Conservation (phyloP, 2,113 vertebrate genomes). For the Propithecus coquereli region DNA sequence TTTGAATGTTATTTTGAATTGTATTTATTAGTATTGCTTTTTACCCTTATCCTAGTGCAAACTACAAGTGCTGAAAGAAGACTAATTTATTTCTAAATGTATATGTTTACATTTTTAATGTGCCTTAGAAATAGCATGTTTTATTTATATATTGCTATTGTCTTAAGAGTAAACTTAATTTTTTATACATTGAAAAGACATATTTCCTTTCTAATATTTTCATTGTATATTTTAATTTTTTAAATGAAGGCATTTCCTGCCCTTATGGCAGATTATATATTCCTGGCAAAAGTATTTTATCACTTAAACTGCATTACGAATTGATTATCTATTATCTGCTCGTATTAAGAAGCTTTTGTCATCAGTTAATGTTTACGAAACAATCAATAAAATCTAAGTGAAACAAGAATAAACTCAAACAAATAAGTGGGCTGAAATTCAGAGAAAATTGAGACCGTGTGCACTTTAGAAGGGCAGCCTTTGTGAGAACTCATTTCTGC, state of each 20-base stretch:
- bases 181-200: not conserved
- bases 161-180: conserved; percentile 24
- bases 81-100: not conserved
- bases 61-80: not conserved
- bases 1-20: conserved; percentile 28
- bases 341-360: conserved; percentile 61
- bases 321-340: conserved; percentile 61
- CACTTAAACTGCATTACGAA: conserved; percentile 47
- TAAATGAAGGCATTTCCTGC: conserved; percentile 29
- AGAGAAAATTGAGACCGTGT: conserved; percentile 37
- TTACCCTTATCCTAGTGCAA: not conserved
- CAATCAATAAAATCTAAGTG: conserved; percentile 69
- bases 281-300: conserved; percentile 56
- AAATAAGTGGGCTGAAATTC: conserved; percentile 49
- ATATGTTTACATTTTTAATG: not conserved
- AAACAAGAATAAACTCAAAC: conserved; percentile 56
- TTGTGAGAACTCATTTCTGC: conserved; percentile 13
- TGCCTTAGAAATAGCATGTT: conserved; percentile 8
- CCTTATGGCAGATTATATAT: conserved; percentile 15
- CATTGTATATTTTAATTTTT: conserved; percentile 32
- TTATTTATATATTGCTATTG: conserved; percentile 27
- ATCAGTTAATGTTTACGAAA: conserved; percentile 54
- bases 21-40: not conserved
- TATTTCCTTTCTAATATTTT: not conserved
- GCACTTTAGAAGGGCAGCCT: not conserved